Evolutionary conservation across 2,113 vertebrate species (phyloP), one percentile per base, ranked within the genome.

Genomic region (Phalacrocorax pelagicus): DNA sequence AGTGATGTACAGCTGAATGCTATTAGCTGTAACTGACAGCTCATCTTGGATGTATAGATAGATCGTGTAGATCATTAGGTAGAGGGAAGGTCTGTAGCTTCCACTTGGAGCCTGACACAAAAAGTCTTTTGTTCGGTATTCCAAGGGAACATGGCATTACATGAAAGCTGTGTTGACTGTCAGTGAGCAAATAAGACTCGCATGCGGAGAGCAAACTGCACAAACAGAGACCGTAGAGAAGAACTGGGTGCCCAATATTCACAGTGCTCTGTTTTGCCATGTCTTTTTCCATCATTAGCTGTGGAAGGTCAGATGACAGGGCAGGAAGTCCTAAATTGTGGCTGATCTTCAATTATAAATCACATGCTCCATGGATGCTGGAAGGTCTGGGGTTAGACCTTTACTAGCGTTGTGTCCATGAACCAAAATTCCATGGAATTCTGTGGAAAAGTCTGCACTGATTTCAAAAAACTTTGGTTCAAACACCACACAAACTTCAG

Each of bases 21-120:
- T 84, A 57, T 91, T 90, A 89, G 87, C 42, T 55, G 34, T 77
- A 82, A 8, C 58, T 73, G 58, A 86, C 81, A 90, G 69, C 66
- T 94, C 59, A 46, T 95, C 67, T 69, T 58, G 34, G 75, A 57
- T 34, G 23, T 63, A 54, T 66, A 92, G 66, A 86, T 36, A 65
- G 87, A 86, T 71, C 5, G 4, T 38, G 27, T 29, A 44, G 49
- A 73, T 85, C 59, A 82, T 95, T 85, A 77, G 52, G 44, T 15
- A 58, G 67, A 95, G 63, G 87, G 66, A 86, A 94, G 49, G 18
- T 86, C 75, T 91, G 34, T 15, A 73, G 55, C 36, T 65, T 62
- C 38, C 42, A 40, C n/a, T 19, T 81, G 93, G 47, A 94, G 49
- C 34, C 57, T 93, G 92, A 93, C 63, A 81, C 12, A 67, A 44